Evolutionary conservation across 1,140 invertebrate species (phyloP).

Genomic region (Gryon sp.): DNA sequence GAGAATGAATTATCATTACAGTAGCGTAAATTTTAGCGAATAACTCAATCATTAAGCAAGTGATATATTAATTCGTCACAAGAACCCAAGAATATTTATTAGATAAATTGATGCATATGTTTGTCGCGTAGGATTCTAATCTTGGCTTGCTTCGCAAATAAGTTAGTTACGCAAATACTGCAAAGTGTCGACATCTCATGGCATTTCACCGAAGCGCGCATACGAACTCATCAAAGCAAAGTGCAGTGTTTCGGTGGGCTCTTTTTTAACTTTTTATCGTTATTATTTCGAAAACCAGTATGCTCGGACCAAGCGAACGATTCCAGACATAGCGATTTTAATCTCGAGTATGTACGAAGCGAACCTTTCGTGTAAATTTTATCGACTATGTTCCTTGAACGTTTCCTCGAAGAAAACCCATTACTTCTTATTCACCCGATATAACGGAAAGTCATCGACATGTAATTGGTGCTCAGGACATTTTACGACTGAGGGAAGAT

Average conservation of each 20-base stretch:
- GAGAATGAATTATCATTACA: no score
- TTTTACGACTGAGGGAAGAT: constrained; percentile 62
- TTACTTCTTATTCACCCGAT: constrained; percentile 61
- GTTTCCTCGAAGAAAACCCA: constrained; percentile 55
- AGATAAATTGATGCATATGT: constrained; percentile 13
- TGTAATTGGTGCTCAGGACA: constrained; percentile 65
- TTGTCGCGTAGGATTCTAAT: constrained; percentile 16
- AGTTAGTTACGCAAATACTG: constrained; percentile 47
- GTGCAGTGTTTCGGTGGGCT: constrained; percentile 32
- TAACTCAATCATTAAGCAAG: constrained; percentile 8
- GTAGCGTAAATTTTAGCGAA: no score
- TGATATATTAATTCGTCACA: constrained; percentile 5
- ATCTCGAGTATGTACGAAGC: constrained; percentile 51
- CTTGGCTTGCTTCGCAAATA: constrained; percentile 26
- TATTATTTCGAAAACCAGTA: constrained; percentile 54
- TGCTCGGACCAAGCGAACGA: constrained; percentile 34
- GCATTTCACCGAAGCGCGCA: constrained; percentile 30
- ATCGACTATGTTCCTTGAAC: constrained; percentile 48
- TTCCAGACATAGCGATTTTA: constrained; percentile 52
- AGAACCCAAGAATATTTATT: constrained; percentile 1
- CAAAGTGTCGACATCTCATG: constrained; percentile 50
- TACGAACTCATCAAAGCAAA: constrained; percentile 55
- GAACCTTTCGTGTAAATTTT: constrained; percentile 59
- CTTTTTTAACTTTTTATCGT: constrained; percentile 49
- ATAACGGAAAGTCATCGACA: constrained; percentile 63